Base-by-base conservation (phyloP, 2,888 invertebrate species). In the Labia minor region DNA sequence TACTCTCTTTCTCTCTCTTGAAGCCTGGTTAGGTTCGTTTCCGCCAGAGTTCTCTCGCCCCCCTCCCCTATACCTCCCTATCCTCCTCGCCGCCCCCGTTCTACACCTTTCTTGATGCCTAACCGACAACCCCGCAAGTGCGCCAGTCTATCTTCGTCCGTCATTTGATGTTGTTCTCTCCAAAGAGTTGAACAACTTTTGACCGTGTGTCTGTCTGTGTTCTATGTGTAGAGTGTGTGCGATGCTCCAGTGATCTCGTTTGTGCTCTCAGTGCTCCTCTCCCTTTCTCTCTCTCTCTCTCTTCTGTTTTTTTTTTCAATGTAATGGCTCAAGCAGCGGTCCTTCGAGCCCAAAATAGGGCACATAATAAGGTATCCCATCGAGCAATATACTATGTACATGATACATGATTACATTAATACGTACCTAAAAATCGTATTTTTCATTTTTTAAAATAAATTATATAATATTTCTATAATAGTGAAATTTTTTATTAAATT, bases 311-410 rank as follows among this genome's bases (percentile, higher is more conserved):
- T 26, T 26, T 8, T 26, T 6, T 26, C 26, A 26, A 61, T 62
- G 76, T 76, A 76, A 75, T 75, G 75, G 75, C 75, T 18, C 75
- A 75, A 68, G 74, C 74, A 18, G 75, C 75, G 37, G 74, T 75
- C 11, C 70, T 75, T 33, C 70, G 74, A 64, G 75, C 75, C 63
- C 75, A 75, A 64, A 74, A 74, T 67, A 69, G 75, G 67, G 75
- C 75, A 26, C 72, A 73, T 61, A 72, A 71, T 21, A 75, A 75
- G 75, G 75, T 75, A 49, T 33, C n/a, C n/a, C n/a, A n/a, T n/a
- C n/a, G n/a, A n/a, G n/a, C n/a, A n/a, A n/a, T n/a, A n/a, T n/a
- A n/a, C n/a, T n/a, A n/a, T n/a, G n/a, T n/a, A n/a, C n/a, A n/a
- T n/a, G n/a, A n/a, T n/a, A n/a, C n/a, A n/a, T n/a, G n/a, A n/a